Conservation (phyloP, 2,888 invertebrate species). For the Drosophila tripunctata region DNA sequence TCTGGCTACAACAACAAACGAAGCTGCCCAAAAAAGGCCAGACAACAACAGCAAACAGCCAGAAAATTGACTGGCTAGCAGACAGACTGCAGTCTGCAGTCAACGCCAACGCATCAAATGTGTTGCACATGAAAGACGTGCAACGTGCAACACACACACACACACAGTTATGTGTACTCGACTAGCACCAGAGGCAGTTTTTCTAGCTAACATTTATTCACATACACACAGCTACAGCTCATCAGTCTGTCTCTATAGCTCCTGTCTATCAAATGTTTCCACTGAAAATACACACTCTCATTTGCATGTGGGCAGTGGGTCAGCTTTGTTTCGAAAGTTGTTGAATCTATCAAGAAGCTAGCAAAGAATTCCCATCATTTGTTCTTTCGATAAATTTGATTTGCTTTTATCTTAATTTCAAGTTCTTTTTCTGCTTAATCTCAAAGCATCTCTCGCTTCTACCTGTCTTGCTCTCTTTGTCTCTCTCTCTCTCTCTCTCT, state of each 20-base stretch:
- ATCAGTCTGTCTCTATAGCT: constrained; percentile 18
- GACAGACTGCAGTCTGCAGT: constrained; percentile 53
- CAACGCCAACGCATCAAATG: constrained; percentile 72
- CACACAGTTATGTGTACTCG: no score
- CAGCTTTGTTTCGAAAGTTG: constrained; percentile 59
- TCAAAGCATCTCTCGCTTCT: constrained; percentile 3
- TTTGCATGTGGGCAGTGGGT: constrained; percentile 75
- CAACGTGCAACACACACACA: constrained; percentile 31
- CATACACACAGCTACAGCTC: constrained; percentile 6
- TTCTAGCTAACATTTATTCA: constrained; percentile 20
- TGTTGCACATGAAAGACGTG: constrained; percentile 45
- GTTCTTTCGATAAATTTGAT: constrained; percentile 22
- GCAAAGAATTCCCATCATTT: constrained; percentile 36
- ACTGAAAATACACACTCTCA: constrained; percentile 23
- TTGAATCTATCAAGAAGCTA: constrained; percentile 11
- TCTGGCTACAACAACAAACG: constrained; percentile 41
- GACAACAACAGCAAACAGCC: constrained; percentile 15
- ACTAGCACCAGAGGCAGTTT: no score
- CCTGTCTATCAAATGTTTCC: constrained; percentile 43
- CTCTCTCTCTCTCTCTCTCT: background rate
- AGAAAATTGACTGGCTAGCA: constrained; percentile 6
- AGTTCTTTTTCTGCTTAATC: constrained; percentile 29
- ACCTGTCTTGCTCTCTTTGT: background rate
- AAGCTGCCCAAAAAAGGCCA: constrained; percentile 60
- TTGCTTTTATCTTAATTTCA: constrained; percentile 31